Conservation (phyloP, 2,888 invertebrate genomes). For the Agriopis marginaria region DNA sequence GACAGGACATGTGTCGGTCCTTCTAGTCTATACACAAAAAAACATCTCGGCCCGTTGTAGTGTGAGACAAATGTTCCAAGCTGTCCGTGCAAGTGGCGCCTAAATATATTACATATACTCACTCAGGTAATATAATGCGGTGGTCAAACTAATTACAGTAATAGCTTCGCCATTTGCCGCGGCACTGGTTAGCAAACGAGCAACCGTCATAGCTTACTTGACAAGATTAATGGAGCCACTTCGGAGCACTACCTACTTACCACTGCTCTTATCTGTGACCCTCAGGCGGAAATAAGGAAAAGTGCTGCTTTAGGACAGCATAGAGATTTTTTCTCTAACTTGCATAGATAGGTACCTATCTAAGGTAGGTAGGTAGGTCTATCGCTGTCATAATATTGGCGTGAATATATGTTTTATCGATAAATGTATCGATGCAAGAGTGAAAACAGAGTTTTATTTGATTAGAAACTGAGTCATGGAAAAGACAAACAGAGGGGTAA, state of each 20-base stretch:
- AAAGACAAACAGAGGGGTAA: too few species aligned
- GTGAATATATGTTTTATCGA: too few species aligned
- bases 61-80: neutral
- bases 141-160: slow-evolving; percentile 36
- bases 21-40: too few species aligned
- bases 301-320: slow-evolving; percentile 1
- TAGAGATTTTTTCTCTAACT: neutral
- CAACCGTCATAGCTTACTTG: slow-evolving; percentile 31
- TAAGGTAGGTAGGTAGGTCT: too few species aligned
- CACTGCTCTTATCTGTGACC: slow-evolving; percentile 23
- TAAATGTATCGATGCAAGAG: too few species aligned
- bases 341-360: too few species aligned
- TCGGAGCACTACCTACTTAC: slow-evolving; percentile 21
- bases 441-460: too few species aligned
- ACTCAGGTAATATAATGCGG: slow-evolving; percentile 14
- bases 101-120: neutral
- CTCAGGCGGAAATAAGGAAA: slow-evolving; percentile 21
- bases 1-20: too few species aligned
- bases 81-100: too few species aligned
- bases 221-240: slow-evolving; percentile 34
- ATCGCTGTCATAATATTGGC: too few species aligned
- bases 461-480: too few species aligned
- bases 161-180: slow-evolving; percentile 30
- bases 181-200: slow-evolving; percentile 33
- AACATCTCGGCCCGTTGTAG: too few species aligned